Percentiles rank a stretch among this genome's conserved stretches.
Evolutionary conservation across 2,888 invertebrate genomes (phyloP).

Genomic region (Caenorhabditis sp.): DNA sequence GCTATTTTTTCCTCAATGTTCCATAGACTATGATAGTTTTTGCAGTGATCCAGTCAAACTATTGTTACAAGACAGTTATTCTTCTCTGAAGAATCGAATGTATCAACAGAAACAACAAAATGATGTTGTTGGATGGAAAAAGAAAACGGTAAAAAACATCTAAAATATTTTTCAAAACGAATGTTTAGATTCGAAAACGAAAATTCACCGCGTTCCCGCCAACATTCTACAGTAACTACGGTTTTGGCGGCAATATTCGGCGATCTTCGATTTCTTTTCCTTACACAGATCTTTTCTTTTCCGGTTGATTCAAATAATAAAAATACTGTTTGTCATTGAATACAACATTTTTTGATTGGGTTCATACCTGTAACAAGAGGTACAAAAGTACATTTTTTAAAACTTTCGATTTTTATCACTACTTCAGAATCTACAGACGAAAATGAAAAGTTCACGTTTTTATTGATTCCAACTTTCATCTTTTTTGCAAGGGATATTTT

Average conservation of each 20-base stretch:
- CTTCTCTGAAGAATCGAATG: constrained; percentile 48
- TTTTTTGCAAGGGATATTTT: too few species aligned
- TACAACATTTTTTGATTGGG: too few species aligned
- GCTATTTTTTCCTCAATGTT: too few species aligned
- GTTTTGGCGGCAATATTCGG: constrained; percentile 40
- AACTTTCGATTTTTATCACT: too few species aligned
- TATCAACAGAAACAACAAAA: constrained; percentile 38
- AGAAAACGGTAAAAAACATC: constrained; percentile 13
- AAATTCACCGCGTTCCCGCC: constrained; percentile 50
- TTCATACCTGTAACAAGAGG: too few species aligned
- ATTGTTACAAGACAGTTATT: constrained; percentile 50
- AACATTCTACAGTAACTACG: constrained; percentile 44
- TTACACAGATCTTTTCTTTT: constrained; percentile 43
- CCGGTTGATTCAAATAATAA: constrained; percentile 12
- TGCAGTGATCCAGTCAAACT: constrained; percentile 50
- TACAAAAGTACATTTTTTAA: too few species aligned
- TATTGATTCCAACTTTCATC: too few species aligned
- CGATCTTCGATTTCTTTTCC: constrained; percentile 27
- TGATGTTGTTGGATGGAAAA: constrained; percentile 31
- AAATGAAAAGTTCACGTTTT: too few species aligned
- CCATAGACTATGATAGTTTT: too few species aligned
- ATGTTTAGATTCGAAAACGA: constrained; percentile 45
- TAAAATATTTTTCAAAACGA: background rate
- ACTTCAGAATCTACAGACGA: too few species aligned
- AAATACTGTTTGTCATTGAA: background rate